These are phyloP conservation scores for Odocoileus virginianus DNA, from an alignment of 2,113 vertebrate genomes.

Conservation along the genomic window DNA sequence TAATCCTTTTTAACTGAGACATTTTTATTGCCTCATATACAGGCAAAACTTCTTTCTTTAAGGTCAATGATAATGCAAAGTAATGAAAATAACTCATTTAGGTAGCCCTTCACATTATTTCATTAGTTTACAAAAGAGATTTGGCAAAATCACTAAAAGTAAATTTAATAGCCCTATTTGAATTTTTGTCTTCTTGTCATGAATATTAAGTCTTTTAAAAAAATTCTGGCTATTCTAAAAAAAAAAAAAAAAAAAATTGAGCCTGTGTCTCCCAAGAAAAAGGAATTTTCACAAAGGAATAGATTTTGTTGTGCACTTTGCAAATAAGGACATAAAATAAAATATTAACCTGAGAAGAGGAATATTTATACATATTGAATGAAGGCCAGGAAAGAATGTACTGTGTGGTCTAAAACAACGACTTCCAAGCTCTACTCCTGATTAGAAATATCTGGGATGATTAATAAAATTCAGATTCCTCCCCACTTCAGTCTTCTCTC, in stretches of 20 bases:
- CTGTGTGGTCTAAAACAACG: not conserved
- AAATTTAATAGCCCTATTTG: not conserved
- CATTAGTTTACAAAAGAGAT: not conserved
- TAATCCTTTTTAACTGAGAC: not conserved
- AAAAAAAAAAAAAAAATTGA: not conserved
- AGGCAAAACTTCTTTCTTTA: not conserved
- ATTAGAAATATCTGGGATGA: not conserved
- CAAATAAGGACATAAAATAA: not conserved
- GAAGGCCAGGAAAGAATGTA: not conserved
- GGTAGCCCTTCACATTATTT: not conserved
- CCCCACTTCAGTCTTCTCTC: not conserved
- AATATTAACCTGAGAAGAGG: not conserved
- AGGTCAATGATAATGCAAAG: not conserved
- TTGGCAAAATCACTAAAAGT: not conserved
- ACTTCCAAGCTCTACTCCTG: not conserved
- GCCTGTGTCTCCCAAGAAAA: not conserved
- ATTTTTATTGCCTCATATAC: not conserved
- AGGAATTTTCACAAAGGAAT: not conserved
- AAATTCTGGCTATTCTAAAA: not conserved
- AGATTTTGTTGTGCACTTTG: not conserved
- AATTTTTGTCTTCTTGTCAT: not conserved
- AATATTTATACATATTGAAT: not conserved
- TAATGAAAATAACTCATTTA: slow-evolving; percentile 13
- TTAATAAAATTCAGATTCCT: not conserved
- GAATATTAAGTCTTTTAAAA: not conserved